These are phyloP conservation scores for Gila robusta DNA, from an alignment of 2,797 vertebrate species.

Conservation along the genomic window DNA sequence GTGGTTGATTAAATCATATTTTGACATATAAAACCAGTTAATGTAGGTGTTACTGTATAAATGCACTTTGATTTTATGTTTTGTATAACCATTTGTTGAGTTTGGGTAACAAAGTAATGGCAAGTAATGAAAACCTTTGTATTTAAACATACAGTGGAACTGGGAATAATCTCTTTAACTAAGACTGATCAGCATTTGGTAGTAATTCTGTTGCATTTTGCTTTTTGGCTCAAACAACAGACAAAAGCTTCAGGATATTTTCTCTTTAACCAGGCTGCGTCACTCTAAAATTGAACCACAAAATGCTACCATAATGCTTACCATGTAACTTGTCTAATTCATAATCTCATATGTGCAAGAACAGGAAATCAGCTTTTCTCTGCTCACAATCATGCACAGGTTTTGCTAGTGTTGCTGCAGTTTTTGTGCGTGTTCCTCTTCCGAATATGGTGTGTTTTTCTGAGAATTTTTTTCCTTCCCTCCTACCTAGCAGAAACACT, in stretches of 20 bases:
- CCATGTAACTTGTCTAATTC: not conserved
- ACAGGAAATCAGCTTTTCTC: not conserved
- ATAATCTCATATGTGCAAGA: not conserved
- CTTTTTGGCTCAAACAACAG: constrained; percentile 39
- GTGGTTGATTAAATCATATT: not conserved
- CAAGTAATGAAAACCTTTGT: not conserved
- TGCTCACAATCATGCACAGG: not conserved
- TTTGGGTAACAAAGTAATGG: not conserved
- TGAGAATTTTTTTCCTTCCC: not conserved
- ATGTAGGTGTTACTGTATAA: not conserved
- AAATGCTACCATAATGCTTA: constrained; percentile 47
- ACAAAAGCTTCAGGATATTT: constrained; percentile 22
- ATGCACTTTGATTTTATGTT: not conserved
- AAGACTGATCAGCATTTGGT: constrained; percentile 44
- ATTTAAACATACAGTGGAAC: constrained; percentile 27
- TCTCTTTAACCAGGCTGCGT: constrained; percentile 18
- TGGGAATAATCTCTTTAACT: constrained; percentile 51
- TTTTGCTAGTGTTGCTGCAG: not conserved
- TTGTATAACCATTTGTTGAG: not conserved
- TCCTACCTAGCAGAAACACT: not conserved
- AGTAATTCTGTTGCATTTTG: constrained; percentile 47
- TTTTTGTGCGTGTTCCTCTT: not conserved
- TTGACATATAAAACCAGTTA: not conserved
- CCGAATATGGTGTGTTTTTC: not conserved
- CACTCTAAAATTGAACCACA: constrained; percentile 43